Percentiles rank a stretch among this genome's conserved stretches.
phyloP scores from a whole-genome alignment of 2,113 vertebrate species.

The Lethenteron reissneri region DNA sequence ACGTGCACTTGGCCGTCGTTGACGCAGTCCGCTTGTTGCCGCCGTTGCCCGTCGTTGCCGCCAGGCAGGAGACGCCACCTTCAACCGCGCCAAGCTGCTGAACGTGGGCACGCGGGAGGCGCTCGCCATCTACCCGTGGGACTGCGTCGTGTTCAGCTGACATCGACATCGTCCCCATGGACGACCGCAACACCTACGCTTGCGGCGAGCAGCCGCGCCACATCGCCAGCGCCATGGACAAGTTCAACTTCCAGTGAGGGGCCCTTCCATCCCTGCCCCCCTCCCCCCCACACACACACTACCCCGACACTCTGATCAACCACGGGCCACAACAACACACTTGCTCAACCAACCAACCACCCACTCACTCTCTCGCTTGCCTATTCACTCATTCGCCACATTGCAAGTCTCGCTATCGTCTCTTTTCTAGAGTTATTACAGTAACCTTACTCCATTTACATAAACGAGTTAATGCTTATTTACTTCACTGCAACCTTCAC shows the following conservation, averaged over 20 bases:
- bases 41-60: not conserved
- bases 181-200: slow-evolving; percentile 33
- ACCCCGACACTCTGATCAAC: not conserved
- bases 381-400: no score
- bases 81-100: slow-evolving; percentile 40
- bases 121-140: slow-evolving; percentile 44
- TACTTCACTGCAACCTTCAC: no score
- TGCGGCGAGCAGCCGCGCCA: slow-evolving; percentile 38
- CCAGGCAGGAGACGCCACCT: slow-evolving; percentile 33
- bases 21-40: not conserved
- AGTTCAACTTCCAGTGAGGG: slow-evolving; percentile 48
- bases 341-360: not conserved
- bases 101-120: slow-evolving; percentile 47
- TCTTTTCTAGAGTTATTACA: no score
- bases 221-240: slow-evolving; percentile 43
- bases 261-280: not conserved
- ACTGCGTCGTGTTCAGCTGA: slow-evolving; percentile 47
- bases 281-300: not conserved
- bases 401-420: no score
- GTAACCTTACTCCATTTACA: no score
- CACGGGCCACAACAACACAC: not conserved
- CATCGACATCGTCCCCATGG: slow-evolving; percentile 46
- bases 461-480: no score
- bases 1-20: not conserved
- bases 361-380: not conserved